Conservation (phyloP, 2,113 vertebrate genomes). For the Prinia subflava region DNA sequence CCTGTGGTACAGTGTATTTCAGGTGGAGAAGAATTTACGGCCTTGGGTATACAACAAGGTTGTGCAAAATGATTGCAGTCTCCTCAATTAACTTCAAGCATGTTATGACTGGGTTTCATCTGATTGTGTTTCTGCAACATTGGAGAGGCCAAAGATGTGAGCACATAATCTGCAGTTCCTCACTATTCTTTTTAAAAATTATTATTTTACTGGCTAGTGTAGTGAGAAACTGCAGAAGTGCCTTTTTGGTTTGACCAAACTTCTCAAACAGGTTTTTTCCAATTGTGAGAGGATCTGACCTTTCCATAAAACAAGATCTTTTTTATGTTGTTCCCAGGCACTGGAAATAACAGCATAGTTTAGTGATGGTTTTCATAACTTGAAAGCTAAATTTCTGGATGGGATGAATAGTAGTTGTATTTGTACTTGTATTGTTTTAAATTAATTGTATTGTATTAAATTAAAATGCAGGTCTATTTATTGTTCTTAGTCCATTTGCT, state of each 20-base stretch:
- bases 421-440: conserved; percentile 2
- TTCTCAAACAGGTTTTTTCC: conserved; percentile 57
- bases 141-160: background rate
- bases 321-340: conserved; percentile 49
- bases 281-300: conserved; percentile 55
- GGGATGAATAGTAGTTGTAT: background rate
- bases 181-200: background rate
- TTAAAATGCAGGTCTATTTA: background rate
- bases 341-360: conserved; percentile 12
- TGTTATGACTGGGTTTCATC: background rate
- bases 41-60: background rate
- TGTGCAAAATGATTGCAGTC: background rate
- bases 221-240: background rate
- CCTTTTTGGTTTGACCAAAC: conserved; percentile 23
- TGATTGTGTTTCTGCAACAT: background rate
- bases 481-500: background rate
- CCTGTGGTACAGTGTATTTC: background rate
- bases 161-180: background rate
- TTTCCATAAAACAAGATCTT: conserved; percentile 61
- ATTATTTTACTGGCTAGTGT: background rate
- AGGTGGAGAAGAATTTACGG: background rate
- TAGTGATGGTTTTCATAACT: conserved; percentile 5
- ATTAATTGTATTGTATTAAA: background rate
- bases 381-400: conserved; percentile 33
- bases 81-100: background rate